Evolutionary conservation across 2,888 invertebrate species (phyloP), one percentile per base, ranked within the genome.

Genomic region (Lissocephala sabroskyi): DNA sequence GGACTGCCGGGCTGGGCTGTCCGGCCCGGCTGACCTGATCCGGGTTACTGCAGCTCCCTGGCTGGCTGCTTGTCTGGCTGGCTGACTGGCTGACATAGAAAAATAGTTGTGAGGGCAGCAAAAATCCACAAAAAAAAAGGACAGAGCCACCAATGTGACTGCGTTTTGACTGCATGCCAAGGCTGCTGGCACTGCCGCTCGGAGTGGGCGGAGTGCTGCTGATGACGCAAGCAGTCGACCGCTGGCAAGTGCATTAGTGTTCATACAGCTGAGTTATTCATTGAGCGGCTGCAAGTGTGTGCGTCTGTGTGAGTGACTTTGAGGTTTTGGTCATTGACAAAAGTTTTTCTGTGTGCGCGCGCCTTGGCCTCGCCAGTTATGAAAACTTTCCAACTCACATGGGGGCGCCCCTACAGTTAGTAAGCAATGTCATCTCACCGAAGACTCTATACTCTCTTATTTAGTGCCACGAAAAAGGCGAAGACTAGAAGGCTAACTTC

Each of bases 131-230:
- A n/a, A n/a, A n/a, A 41, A 11, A 41, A 16, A 16, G 2, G 36
- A 16, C 14, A 6, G 17, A n/a, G 36, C 9, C 6, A 33, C 14
- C 10, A n/a, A 36, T 23, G 23, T 23, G 23, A 5, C 57, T 74
- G 66, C 75, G 71, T 67, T 75, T 70, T 70, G 74, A 70, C 70
- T 70, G 62, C 70, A 59, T 70, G 75, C 71, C 75, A 70, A 70
- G 71, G 75, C 71, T 71, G 65, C 58, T 48, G 32, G 11, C 23
- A n/a, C n/a, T n/a, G n/a, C n/a, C n/a, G n/a, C n/a, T n/a, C n/a
- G n/a, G n/a, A n/a, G n/a, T n/a, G n/a, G n/a, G n/a, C n/a, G n/a
- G n/a, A n/a, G n/a, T n/a, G 52, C 47, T 64, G 64, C 49, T 71
- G 71, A 75, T 73, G 71, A 73, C 71, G 71, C 63, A 71, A 71